A percentile compares a stretch with the other conserved stretches of the same genome.
Evolutionary conservation across 2,888 invertebrate genomes (phyloP).

Genomic region (Erebia epiphron): DNA sequence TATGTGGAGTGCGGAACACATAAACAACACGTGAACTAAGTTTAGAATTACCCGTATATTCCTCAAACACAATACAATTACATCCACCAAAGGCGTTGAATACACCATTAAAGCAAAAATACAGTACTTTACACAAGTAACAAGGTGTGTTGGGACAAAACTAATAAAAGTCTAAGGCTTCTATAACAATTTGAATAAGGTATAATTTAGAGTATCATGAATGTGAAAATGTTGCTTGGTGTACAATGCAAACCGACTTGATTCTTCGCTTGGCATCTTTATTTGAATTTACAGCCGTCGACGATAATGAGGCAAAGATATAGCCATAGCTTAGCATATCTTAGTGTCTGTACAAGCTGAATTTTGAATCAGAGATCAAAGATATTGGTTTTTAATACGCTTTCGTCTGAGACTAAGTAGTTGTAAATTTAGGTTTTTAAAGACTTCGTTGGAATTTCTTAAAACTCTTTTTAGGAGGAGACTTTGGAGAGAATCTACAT

Average conservation of each 20-base stretch:
- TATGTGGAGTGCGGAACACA: background rate
- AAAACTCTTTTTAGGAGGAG: too few species aligned
- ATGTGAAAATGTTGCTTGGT: background rate
- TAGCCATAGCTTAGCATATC: background rate
- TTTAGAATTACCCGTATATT: constrained; percentile 7
- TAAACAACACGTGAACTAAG: background rate
- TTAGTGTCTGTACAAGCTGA: background rate
- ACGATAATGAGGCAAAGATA: constrained; percentile 15
- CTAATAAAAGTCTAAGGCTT: background rate
- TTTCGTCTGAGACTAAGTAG: too few species aligned
- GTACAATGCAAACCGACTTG: constrained; percentile 22
- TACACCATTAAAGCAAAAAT: constrained; percentile 17
- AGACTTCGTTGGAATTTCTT: too few species aligned
- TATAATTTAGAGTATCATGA: background rate
- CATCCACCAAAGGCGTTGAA: constrained; percentile 13
- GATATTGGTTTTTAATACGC: too few species aligned
- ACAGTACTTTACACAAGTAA: constrained; percentile 15
- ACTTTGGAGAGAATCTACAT: too few species aligned
- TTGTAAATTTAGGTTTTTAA: too few species aligned
- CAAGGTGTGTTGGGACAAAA: background rate
- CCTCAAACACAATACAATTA: constrained; percentile 13
- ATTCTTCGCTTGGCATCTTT: constrained; percentile 27
- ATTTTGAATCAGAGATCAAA: background rate
- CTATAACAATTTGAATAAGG: background rate
- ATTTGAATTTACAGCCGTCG: constrained; percentile 22